Base-by-base conservation (phyloP, 2,797 vertebrate genomes). In the Myotis planiceps region DNA sequence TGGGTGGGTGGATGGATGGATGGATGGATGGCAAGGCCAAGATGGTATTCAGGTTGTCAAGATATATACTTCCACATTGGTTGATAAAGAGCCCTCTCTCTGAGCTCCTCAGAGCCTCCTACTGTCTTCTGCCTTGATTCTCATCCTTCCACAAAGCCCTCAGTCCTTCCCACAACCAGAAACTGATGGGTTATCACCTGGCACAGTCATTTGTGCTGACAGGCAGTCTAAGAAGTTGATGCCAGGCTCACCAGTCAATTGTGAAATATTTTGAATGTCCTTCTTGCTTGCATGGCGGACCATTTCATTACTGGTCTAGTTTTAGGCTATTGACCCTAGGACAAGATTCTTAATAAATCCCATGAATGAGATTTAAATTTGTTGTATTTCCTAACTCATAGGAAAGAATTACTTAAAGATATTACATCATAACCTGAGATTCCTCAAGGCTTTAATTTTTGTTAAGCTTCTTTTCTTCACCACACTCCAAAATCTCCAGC, bases 331-430 rank as follows among this genome's bases (percentile, higher is more conserved):
- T 45, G 25, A 60, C 14, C 42, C 15, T 75, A 19, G 63, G 58
- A 74, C 25, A 69, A 53, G 14, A 85, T 88, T 80, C 76, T 86
- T 93, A 79, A 75, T 79, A 92, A 94, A 78, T 74, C 60, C 34
- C 55, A 60, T 42, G 18, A 92, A 51, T 58, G n/a, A 78, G 25
- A 88, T 88, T 76, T 92, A 72, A 88, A 76, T 80, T 51, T 94
- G 25, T 63, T 74, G 29, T 39, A 63, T 80, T 94, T 82, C 34
- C 51, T 66, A 76, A 18, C 9, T 66, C 21, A 69, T 29, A 51
- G 32, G 32, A 49, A 74, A 37, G 58, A 93, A 82, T 42, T 55
- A 51, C 6, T 72, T 86, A 29, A 58, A 85, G 23, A 49, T 29
- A 42, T 27, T 51, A 37, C 8, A 27, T 42, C 66, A 39, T 88